A percentile compares a stretch with the other conserved stretches of the same genome.
phyloP scores from a whole-genome alignment of 2,888 invertebrate genomes.

The Nephrotoma flavescens region DNA sequence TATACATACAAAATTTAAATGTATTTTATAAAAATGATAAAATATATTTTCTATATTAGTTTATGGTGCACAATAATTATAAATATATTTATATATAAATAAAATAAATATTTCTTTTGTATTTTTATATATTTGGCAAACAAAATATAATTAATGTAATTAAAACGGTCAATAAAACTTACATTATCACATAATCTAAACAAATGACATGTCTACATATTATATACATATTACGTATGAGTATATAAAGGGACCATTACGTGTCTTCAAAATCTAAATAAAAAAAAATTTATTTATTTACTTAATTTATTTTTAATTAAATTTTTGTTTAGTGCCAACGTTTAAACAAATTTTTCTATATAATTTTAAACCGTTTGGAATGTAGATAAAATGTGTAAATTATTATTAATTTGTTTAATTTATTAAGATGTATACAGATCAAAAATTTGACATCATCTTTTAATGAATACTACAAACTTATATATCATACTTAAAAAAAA shows the following conservation, averaged over 20 bases:
- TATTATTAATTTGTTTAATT: background rate
- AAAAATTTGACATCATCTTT: background rate
- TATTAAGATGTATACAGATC: background rate
- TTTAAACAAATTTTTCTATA: background rate
- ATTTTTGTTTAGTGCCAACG: background rate
- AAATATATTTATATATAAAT: background rate
- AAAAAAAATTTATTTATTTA: background rate
- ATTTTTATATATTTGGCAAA: background rate
- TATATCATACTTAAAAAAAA: background rate
- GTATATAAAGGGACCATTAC: background rate
- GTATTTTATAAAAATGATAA: background rate
- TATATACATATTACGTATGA: background rate
- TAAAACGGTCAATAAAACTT: background rate
- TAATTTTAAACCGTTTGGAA: background rate
- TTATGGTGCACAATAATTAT: background rate
- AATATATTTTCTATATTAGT: background rate
- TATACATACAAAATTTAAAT: background rate
- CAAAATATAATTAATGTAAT: background rate
- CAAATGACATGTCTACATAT: background rate
- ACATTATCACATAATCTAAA: background rate
- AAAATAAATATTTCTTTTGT: background rate
- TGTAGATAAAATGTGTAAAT: background rate
- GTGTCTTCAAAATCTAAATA: background rate
- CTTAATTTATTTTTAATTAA: background rate
- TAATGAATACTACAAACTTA: background rate